Evolutionary conservation across 2,797 vertebrate genomes (phyloP).

Genomic region (Melanotaenia trifasciata): DNA sequence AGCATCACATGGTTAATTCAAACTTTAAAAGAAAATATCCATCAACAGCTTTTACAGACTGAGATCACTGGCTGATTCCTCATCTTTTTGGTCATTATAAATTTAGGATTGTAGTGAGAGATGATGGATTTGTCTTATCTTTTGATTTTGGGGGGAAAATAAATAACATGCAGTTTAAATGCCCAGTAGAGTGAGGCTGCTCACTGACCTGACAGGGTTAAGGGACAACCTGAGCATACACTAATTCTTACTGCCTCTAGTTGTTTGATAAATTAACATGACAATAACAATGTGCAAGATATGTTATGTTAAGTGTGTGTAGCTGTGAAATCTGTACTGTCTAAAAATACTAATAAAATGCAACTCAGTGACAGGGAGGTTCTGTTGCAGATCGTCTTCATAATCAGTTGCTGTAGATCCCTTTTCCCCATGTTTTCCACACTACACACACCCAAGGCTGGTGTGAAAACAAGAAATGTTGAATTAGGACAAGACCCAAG

Average conservation of each 20-base stretch:
- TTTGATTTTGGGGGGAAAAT: too few species aligned
- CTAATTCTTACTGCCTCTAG: too few species aligned
- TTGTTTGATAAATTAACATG: too few species aligned
- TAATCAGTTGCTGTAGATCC: not conserved
- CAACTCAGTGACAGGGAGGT: not conserved
- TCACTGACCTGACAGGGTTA: too few species aligned
- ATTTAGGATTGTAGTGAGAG: not conserved
- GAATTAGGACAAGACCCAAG: not conserved
- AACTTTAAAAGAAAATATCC: not conserved
- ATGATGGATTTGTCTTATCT: too few species aligned
- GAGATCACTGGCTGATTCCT: not conserved
- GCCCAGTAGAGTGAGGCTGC: too few species aligned
- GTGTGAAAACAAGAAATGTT: not conserved
- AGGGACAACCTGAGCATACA: too few species aligned
- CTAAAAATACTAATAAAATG: too few species aligned
- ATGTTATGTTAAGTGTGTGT: too few species aligned
- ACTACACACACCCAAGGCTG: not conserved
- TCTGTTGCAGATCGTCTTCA: not conserved
- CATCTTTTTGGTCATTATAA: not conserved
- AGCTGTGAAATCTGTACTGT: too few species aligned
- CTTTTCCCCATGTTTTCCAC: not conserved
- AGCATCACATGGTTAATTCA: too few species aligned
- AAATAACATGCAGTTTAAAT: not conserved
- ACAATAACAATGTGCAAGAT: too few species aligned
- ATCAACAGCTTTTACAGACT: not conserved